A percentile compares a stretch with the other conserved stretches of the same genome.
Conservation (phyloP, 2,888 invertebrate species). For the Drosophila hamatofila region DNA sequence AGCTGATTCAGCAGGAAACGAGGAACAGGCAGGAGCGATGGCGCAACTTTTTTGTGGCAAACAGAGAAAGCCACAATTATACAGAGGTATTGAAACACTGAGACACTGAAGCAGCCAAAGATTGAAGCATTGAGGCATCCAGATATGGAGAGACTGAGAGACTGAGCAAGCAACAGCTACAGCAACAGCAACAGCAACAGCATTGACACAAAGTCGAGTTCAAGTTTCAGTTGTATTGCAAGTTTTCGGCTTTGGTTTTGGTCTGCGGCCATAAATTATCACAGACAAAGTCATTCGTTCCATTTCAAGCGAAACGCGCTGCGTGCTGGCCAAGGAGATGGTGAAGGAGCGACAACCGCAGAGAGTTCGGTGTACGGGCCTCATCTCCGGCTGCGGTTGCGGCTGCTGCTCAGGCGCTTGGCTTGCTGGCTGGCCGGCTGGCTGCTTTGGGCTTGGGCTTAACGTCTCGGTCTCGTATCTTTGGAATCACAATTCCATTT, state of each 20-base stretch:
- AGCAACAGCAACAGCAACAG: conserved; percentile 49
- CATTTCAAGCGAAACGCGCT: conserved; percentile 72
- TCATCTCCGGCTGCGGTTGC: conserved; percentile 3
- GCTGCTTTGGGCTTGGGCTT: conserved; percentile 20
- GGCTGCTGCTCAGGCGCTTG: conserved; percentile 2
- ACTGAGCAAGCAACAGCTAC: conserved; percentile 15
- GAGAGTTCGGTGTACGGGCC: conserved; percentile 10
- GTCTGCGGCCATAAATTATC: conserved; percentile 78
- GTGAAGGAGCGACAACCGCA: conserved; percentile 25
- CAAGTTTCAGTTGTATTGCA: conserved; percentile 60
- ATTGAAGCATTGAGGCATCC: no score
- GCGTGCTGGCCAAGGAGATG: conserved; percentile 26
- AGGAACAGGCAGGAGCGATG: conserved; percentile 28
- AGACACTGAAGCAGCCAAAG: neutral
- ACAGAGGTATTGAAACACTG: neutral
- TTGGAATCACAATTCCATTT: conserved; percentile 78
- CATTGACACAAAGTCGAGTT: conserved; percentile 71
- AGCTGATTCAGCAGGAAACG: neutral
- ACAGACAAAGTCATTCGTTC: conserved; percentile 83
- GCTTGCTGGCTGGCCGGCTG: neutral
- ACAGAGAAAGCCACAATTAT: conserved; percentile 16
- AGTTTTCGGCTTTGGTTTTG: conserved; percentile 20
- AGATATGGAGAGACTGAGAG: neutral
- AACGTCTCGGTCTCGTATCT: conserved; percentile 67
- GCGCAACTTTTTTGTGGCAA: conserved; percentile 55